Evolutionary conservation across 2,888 invertebrate genomes (phyloP).

Genomic region (Masnerella sp.): DNA sequence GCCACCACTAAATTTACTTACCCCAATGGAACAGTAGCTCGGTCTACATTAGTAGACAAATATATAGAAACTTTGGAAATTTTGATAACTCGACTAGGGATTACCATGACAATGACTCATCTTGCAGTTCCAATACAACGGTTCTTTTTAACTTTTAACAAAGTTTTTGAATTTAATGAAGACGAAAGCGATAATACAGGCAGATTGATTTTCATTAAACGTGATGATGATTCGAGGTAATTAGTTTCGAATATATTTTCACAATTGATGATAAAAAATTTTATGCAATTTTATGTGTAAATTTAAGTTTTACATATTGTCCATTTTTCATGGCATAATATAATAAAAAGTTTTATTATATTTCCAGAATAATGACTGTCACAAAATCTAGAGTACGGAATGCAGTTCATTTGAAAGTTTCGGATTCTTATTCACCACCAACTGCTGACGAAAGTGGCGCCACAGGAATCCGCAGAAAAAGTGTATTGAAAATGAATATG

Average conservation of each 20-base stretch:
- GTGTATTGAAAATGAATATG: constrained; percentile 59
- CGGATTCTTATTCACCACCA: constrained; percentile 82
- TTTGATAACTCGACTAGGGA: constrained; percentile 86
- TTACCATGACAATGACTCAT: constrained; percentile 87
- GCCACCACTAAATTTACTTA: constrained; percentile 88
- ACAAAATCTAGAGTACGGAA: constrained; percentile 50
- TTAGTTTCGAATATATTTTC: constrained; percentile 5
- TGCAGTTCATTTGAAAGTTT: constrained; percentile 77
- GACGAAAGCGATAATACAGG: constrained; percentile 56
- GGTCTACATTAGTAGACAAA: constrained; percentile 88
- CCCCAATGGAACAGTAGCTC: constrained; percentile 87
- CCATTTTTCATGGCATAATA: too few relatives aligned
- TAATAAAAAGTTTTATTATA: constrained; percentile 1
- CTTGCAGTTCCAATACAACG: constrained; percentile 84
- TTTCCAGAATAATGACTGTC: constrained; percentile 29
- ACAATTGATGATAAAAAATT: too few relatives aligned
- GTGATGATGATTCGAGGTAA: constrained; percentile 54
- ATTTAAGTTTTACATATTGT: too few relatives aligned
- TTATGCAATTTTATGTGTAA: too few relatives aligned
- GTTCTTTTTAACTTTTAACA: constrained; percentile 90
- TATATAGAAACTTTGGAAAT: constrained; percentile 89
- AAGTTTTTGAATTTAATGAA: constrained; percentile 79
- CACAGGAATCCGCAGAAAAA: constrained; percentile 72
- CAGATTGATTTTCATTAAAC: constrained; percentile 42
- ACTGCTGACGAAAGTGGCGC: constrained; percentile 67